Evolutionary conservation across 2,888 invertebrate species (phyloP), one percentile per base, ranked within the genome.

Genomic region (Andrena minutula): DNA sequence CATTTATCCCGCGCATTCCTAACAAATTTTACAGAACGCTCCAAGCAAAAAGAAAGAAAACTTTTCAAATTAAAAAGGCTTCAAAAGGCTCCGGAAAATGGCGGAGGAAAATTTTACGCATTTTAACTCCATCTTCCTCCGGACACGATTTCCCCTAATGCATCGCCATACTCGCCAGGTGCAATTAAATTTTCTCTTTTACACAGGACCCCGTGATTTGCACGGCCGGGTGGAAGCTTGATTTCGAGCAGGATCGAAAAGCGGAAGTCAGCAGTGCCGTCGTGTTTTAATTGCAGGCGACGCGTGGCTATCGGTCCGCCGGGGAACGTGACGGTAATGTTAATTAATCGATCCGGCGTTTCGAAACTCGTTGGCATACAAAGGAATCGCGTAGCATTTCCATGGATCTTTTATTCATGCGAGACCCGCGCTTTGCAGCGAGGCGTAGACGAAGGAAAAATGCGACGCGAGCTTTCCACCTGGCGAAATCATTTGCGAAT

Each of bases 391-490:
- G 53, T 53, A 8, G 32, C 69, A 70, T 70, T 70, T 58, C 58
- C 69, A 58, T 70, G n/a, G 69, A 70, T 58, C 69, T 58, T 70
- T 70, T 70, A 70, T 70, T 58, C 69, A 70, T 70, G n/a, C 69
- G n/a, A 26, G 41, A 26, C 12, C 41, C 20, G 41, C 28, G 32
- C 28, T 70, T 70, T 35, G 41, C 26, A 70, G 28, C 26, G n/a
- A 3, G 8, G 30, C 12, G 26, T 28, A 26, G 26, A 6, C 69
- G 56, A 47, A 41, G 28, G 41, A 58, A 41, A 58, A 70, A n/a
- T 30, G 12, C 58, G 58, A 35, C 68, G 32, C 7, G 7, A n/a
- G 1, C n/a, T 56, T 32, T 58, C 26, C 12, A 5, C 28, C 28
- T 28, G 41, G 41, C 35, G 20, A 28, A 58, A 70, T 58, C 58